Evolutionary conservation across 2,888 invertebrate genomes (phyloP).

Genomic region (Spilosoma lubricipeda): DNA sequence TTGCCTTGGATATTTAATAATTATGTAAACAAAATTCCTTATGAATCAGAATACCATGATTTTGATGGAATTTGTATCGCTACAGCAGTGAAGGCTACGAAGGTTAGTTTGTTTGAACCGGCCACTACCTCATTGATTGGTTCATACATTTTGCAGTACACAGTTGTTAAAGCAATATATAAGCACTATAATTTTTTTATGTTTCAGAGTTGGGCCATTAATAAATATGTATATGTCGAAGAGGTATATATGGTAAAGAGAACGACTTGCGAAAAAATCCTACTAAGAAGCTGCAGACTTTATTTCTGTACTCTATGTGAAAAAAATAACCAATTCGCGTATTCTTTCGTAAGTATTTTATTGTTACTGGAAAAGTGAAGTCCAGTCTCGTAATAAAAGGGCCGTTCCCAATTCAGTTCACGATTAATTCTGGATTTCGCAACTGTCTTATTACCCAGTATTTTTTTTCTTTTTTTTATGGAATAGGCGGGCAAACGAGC

Average conservation of each 20-base stretch:
- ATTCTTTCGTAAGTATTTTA: constrained; percentile 28
- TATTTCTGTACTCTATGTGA: constrained; percentile 31
- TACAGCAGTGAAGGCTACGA: constrained; percentile 56
- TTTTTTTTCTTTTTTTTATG: too few relatives aligned
- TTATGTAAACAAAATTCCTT: constrained; percentile 67
- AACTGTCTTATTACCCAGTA: too few relatives aligned
- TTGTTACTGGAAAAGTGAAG: background rate
- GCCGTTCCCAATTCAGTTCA: background rate
- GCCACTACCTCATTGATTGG: background rate
- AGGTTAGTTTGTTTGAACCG: constrained; percentile 46
- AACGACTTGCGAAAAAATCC: constrained; percentile 20
- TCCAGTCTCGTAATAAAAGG: too few relatives aligned
- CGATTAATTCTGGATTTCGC: too few relatives aligned
- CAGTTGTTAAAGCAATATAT: background rate
- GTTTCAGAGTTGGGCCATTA: constrained; percentile 42
- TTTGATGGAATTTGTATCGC: constrained; percentile 68
- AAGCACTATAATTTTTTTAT: background rate
- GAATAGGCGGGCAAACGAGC: too few relatives aligned
- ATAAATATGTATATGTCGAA: constrained; percentile 32
- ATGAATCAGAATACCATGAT: constrained; percentile 55
- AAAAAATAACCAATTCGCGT: constrained; percentile 12
- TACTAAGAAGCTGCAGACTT: constrained; percentile 25
- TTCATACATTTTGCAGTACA: background rate
- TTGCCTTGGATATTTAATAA: constrained; percentile 62
- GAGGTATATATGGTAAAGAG: constrained; percentile 35